Evolutionary conservation across 2,888 invertebrate species (phyloP), one percentile per base, ranked within the genome.

Genomic region (Corbicula japonica): DNA sequence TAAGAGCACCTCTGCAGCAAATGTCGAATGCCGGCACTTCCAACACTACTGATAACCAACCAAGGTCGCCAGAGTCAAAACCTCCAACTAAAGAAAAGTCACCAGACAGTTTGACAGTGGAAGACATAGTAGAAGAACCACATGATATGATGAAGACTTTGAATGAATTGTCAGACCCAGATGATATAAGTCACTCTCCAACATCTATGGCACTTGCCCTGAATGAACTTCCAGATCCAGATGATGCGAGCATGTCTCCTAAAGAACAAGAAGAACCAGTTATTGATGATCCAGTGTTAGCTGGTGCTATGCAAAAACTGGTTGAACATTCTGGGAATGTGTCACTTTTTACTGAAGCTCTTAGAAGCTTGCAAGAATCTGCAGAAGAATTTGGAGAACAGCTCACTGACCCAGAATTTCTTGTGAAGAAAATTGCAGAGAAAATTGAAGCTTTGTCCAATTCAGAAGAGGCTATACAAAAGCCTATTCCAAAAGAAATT

Each of bases 401-500:
- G n/a, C 54, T 80, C 10, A 76, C 72, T 26, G 73, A 80, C 56
- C 80, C 80, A 28, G 76, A 73, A 30, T 80, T 80, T 46, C 56
- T 80, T 15, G 80, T 80, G 10, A 80, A 80, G 61, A 76, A 63
- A 52, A 80, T 80, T 50, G 80, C 80, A 32, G 80, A 80, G 61
- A 76, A 76, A 68, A 76, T 80, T 60, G 76, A 80, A 34, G 62
- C 50, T 21, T 65, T 80, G 0, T 62, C 52, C 21, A 61, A 48
- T 23, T 18, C 46, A 23, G 61, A 69, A 32, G 18, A 41, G 41
- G 52, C 35, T 23, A 38, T 34, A 34, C 15, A 18, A 8, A 23
- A 44, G 8, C 8, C 44, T 12, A 21, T 30, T 18, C 10, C n/a
- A 44, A 10, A n/a, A 10, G 62, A 72, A 30, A 32, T 58, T 32